Evolutionary conservation across 2,797 vertebrate species (phyloP), one percentile per base, ranked within the genome.

Genomic region (Melopsittacus undulatus): DNA sequence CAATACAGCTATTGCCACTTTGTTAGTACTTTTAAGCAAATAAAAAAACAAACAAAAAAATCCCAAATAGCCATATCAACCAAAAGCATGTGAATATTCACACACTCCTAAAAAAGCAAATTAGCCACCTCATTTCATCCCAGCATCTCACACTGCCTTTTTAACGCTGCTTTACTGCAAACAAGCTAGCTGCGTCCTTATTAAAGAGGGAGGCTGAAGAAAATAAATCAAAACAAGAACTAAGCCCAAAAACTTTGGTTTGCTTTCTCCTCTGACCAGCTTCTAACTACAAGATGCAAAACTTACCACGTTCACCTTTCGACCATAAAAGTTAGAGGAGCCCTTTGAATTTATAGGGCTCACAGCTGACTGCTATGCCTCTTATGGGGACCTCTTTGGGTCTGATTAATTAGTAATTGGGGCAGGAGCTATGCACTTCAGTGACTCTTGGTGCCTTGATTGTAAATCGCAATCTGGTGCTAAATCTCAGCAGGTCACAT

Each of bases 351-450:
- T 96, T 91, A 96, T 70, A 83, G 78, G 86, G 56, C 62, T 91
- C 66, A 40, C 68, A 92, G 89, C 83, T 95, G 92, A 97, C 72
- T 86, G 66, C 42, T 16, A 18, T 83, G 90, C 72, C 87, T 96
- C 97, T 97, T 97, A 97, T 78, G 48, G 93, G 94, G 95, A 84
- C 94, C 95, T 98, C 95, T 97, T 97, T 96, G 96, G 97, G 95
- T 96, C 94, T 98, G 97, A 98, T 98, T 98, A 98, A 98, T 98
- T 97, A 98, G 97, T 97, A 97, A 97, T 91, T 96, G 97, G 97
- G 98, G 95, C 1, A 63, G 97, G 90, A 97, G 95, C 89, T 96
- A 45, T 89, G 97, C 97, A 97, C 97, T 97, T 97, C 95, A 97
- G 97, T 97, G 97, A 95, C 95, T 97, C 95, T 95, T 95, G 94